Conservation (phyloP, 2,888 invertebrate species). For the Mantis religiosa region DNA sequence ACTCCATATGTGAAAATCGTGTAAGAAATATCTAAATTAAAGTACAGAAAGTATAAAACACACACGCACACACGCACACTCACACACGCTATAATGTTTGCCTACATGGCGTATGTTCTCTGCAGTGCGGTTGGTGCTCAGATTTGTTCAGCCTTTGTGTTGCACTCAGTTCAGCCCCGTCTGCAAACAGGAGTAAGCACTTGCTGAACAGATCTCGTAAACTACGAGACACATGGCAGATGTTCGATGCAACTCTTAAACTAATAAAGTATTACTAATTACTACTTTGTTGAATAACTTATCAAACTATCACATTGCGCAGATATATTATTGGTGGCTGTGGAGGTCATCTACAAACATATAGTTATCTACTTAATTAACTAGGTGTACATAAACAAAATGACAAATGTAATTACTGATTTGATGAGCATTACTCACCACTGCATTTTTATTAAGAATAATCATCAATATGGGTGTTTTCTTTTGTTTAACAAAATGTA, state of each 20-base stretch:
- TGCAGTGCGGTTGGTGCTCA: not conserved
- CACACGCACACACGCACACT: conserved; percentile 14
- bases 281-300: not conserved
- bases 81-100: not conserved
- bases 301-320: not conserved
- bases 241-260: not conserved
- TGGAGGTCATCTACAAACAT: too few species aligned
- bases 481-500: too few species aligned
- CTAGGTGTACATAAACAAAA: too few species aligned
- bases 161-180: not conserved
- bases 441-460: too few species aligned
- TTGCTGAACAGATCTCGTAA: not conserved
- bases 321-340: not conserved
- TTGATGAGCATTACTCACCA: too few species aligned
- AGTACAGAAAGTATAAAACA: not conserved
- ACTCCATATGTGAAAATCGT: not conserved
- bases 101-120: not conserved
- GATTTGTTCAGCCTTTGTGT: not conserved
- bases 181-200: not conserved
- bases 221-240: not conserved
- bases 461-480: too few species aligned
- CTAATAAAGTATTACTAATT: not conserved
- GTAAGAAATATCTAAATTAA: not conserved
- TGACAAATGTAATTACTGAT: too few species aligned
- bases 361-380: too few species aligned